A percentile compares a stretch with the other conserved stretches of the same genome.
Conservation (phyloP, 2,888 invertebrate genomes). For the Tryphoninae sp. region DNA sequence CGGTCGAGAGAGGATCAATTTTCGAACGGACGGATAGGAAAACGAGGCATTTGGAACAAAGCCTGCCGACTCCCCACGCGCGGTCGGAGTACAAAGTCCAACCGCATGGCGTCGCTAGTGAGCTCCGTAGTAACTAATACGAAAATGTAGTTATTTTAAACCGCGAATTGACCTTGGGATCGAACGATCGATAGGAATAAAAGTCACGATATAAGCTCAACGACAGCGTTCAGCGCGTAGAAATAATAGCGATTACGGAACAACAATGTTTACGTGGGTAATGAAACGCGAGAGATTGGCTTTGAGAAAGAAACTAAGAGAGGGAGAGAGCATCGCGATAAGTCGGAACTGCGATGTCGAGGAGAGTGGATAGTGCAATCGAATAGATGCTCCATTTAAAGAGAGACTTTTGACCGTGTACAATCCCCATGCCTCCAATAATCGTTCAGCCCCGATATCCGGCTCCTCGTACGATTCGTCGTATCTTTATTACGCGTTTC, state of each 20-base stretch:
- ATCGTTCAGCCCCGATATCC: background rate
- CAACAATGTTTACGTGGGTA: background rate
- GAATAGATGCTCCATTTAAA: background rate
- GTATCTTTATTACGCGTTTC: conserved; percentile 41
- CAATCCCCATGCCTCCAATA: conserved; percentile 12
- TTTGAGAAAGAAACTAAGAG: too few species aligned
- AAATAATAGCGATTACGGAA: background rate
- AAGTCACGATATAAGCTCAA: background rate
- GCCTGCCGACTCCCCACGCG: too few species aligned
- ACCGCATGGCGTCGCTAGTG: background rate
- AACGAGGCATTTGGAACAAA: too few species aligned
- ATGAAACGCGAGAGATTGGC: background rate
- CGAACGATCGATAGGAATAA: too few species aligned
- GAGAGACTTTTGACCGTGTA: conserved; percentile 4
- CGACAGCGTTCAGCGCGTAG: background rate
- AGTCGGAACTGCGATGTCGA: background rate
- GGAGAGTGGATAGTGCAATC: background rate
- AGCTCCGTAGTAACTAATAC: background rate
- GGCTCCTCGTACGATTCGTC: conserved; percentile 3
- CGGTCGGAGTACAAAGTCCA: background rate
- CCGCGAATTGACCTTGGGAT: too few species aligned
- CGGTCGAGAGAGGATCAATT: background rate
- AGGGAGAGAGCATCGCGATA: too few species aligned
- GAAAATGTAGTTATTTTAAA: background rate
- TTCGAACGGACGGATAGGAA: background rate